These are phyloP conservation scores for Lichenostomus cassidix DNA, from an alignment of 2,113 vertebrate species.

Conservation along the genomic window DNA sequence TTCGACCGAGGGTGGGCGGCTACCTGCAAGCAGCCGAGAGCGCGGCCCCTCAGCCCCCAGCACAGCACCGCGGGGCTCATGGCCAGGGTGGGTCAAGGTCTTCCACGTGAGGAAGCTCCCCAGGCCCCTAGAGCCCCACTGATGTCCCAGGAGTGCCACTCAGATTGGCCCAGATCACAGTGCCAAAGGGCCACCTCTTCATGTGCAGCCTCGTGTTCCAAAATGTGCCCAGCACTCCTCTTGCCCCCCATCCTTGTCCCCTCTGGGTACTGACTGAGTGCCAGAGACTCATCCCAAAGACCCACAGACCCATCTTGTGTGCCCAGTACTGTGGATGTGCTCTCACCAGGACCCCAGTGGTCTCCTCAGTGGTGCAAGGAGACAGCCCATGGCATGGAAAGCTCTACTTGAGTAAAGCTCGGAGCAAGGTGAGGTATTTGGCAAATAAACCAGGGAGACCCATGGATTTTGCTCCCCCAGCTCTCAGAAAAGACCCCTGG, in stretches of 20 bases:
- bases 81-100: accelerated
- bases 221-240: accelerated
- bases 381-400: neutral
- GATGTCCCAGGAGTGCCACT: accelerated
- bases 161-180: neutral
- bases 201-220: accelerated
- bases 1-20: conserved; percentile 76
- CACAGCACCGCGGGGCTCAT: accelerated
- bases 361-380: accelerated
- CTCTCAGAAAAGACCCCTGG: neutral
- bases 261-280: neutral
- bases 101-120: neutral
- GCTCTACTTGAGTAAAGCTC: neutral
- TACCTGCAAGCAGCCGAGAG: conserved; percentile 66
- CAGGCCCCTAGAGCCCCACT: accelerated
- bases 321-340: neutral
- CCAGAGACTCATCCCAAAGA: neutral
- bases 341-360: neutral
- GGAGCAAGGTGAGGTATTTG: neutral
- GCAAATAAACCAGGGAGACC: neutral
- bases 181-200: neutral
- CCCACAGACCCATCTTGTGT: neutral
- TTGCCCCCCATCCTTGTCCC: neutral
- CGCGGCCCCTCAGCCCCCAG: neutral
- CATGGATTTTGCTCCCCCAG: accelerated